Conservation (phyloP, 2,797 vertebrate species). For the Antrozous pallidus region DNA sequence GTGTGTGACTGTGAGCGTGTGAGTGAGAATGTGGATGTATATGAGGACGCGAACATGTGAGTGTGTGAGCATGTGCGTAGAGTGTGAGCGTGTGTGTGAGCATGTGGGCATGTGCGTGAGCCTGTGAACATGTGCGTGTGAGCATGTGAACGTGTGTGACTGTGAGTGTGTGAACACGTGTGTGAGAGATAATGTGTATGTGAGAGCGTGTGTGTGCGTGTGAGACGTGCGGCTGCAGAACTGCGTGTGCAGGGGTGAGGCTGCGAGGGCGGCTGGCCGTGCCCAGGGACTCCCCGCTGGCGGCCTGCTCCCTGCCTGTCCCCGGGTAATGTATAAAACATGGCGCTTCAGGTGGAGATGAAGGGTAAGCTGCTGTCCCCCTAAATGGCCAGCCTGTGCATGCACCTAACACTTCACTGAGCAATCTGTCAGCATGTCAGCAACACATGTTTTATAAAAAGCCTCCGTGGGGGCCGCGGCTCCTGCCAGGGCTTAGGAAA, state of each 20-base stretch:
- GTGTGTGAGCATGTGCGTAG: background rate
- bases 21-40: no score
- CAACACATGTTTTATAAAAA: constrained; percentile 99
- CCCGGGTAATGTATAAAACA: constrained; percentile 98
- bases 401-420: constrained; percentile 99
- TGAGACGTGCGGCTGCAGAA: background rate
- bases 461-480: constrained; percentile 99
- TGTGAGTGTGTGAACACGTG: background rate
- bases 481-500: constrained; percentile 99
- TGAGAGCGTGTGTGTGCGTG: background rate
- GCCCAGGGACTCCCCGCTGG: constrained; percentile 83
- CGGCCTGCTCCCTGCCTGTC: constrained; percentile 87
- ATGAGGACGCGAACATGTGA: no score
- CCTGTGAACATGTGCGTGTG: background rate
- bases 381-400: constrained; percentile 99
- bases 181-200: background rate
- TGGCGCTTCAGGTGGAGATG: constrained; percentile 99
- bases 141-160: no score
- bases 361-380: constrained; percentile 99
- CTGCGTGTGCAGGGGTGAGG: constrained; percentile 71
- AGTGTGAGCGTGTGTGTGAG: background rate
- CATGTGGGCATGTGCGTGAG: no score
- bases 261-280: constrained; percentile 65
- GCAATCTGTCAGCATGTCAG: constrained; percentile 99
- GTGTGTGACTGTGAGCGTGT: background rate